Percentiles rank a stretch among this genome's conserved stretches.
Evolutionary conservation across 2,797 vertebrate genomes (phyloP).

Genomic region (Brotula barbata): DNA sequence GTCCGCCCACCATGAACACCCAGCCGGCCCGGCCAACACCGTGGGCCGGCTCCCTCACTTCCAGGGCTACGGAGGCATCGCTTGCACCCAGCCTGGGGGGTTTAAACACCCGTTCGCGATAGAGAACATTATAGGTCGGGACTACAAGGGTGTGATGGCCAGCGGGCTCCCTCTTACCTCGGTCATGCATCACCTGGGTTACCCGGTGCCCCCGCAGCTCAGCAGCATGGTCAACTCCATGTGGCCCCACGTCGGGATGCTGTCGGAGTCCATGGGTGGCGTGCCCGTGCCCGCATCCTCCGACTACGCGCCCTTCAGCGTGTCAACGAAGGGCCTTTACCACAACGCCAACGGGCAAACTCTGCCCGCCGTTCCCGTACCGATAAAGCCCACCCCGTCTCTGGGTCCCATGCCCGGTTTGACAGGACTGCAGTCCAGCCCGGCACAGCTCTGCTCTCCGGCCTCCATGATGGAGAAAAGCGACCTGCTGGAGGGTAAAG

Average conservation of each 20-base stretch:
- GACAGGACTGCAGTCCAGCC: slow-evolving; percentile 76
- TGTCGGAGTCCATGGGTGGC: slow-evolving; percentile 84
- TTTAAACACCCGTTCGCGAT: slow-evolving; percentile 98
- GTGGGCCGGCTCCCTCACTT: slow-evolving; percentile 88
- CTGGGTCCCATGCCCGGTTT: slow-evolving; percentile 78
- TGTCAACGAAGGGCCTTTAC: slow-evolving; percentile 92
- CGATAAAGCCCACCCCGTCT: slow-evolving; percentile 91
- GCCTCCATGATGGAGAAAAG: slow-evolving; percentile 82
- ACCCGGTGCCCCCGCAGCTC: slow-evolving; percentile 89
- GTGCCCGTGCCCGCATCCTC: slow-evolving; percentile 80
- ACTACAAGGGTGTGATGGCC: slow-evolving; percentile 93
- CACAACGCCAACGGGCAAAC: slow-evolving; percentile 81
- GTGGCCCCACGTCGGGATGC: slow-evolving; percentile 94
- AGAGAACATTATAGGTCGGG: slow-evolving; percentile 94
- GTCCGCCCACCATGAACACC: slow-evolving; percentile 79
- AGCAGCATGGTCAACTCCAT: slow-evolving; percentile 90
- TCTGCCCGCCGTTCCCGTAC: slow-evolving; percentile 91
- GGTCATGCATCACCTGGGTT: slow-evolving; percentile 96
- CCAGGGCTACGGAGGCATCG: slow-evolving; percentile 84
- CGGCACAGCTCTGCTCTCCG: slow-evolving; percentile 79
- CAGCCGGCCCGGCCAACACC: slow-evolving; percentile 76
- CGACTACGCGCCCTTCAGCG: slow-evolving; percentile 90
- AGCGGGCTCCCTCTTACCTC: slow-evolving; percentile 91
- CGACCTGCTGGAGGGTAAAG: slow-evolving; percentile 82
- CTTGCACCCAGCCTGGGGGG: slow-evolving; percentile 82